Evolutionary conservation across 1,140 invertebrate genomes (phyloP), one percentile per base, ranked within the genome.

Genomic region (Heliconius hewitsoni): DNA sequence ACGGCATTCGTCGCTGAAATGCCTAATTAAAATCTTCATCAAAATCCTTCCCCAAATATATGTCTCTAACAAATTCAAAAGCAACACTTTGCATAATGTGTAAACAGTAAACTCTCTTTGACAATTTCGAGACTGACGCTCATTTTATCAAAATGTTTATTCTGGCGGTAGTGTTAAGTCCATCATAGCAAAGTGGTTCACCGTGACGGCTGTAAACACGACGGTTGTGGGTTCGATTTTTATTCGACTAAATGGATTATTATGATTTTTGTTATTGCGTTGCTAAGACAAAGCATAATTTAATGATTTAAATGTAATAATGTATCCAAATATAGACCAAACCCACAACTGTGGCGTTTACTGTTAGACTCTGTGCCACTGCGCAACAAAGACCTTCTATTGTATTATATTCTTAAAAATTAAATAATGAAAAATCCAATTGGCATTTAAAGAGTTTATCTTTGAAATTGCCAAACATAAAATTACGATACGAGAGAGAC

Each of bases 1-100:
- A n/a, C 46, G 34, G 18, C 57, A 74, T 71, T 74, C 73, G 37
- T 75, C 73, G 70, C 39, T 46, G 60, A 19, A 46, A 50, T 18
- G 37, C 37, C 73, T 71, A 79, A 79, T 79, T 79, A 75, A 78
- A 52, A 78, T 76, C 60, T 76, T 66, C 34, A 66, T 57, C 19
- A 9, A 39, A 66, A 66, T 66, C 39, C 52, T 76, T 66, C 16
- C n/a, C 57, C 6, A 66, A 66, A 66, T 66, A 30, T 66, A 27
- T 66, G 27, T 66, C 9, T 66, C 27, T 66, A 66, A 66, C 60
- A 30, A 66, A 30, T 66, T 66, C 60, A n/a, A 46, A 37, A 19
- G 19, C 71, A 46, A 39, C 71, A 72, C 71, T 72, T 66, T 66
- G 60, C 27, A 30, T 66, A 66, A 66, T 66, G 11, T 66, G 27